Conservation (phyloP, 1,140 invertebrate species). For the Diploscapter pachys region DNA sequence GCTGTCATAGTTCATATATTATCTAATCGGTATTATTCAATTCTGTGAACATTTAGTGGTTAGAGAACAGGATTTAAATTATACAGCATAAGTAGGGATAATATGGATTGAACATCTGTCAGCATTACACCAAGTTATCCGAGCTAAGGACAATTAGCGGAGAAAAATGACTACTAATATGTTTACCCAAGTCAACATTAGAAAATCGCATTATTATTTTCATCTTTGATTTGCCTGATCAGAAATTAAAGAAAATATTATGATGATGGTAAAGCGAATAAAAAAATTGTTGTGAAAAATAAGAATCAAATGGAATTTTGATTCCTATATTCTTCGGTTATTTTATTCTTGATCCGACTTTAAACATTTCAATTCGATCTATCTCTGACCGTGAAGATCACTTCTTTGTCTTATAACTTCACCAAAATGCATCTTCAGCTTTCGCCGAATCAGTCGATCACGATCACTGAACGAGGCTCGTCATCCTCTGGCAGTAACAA, state of each 20-base stretch:
- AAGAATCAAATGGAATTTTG: too few species aligned
- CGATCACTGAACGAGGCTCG: slow-evolving; percentile 2
- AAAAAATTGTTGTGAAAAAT: too few species aligned
- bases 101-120: slow-evolving; percentile 10
- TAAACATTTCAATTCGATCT: too few species aligned
- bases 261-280: too few species aligned
- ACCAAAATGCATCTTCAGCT: not conserved
- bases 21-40: not conserved
- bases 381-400: not conserved
- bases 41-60: not conserved
- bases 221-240: too few species aligned
- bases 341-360: too few species aligned
- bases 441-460: slow-evolving; percentile 10
- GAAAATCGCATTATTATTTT: too few species aligned
- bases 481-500: slow-evolving; percentile 15
- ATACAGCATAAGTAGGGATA: slow-evolving; percentile 7
- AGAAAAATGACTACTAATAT: not conserved
- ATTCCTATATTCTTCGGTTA: too few species aligned
- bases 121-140: not conserved
- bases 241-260: too few species aligned
- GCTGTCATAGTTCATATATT: not conserved
- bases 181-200: too few species aligned
- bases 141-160: slow-evolving; percentile 4
- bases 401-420: not conserved
- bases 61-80: too few species aligned